Percentiles rank a stretch among this genome's conserved stretches.
These are phyloP conservation scores for Drosophila nikananu DNA, from an alignment of 1,140 invertebrate species.

Conservation along the genomic window DNA sequence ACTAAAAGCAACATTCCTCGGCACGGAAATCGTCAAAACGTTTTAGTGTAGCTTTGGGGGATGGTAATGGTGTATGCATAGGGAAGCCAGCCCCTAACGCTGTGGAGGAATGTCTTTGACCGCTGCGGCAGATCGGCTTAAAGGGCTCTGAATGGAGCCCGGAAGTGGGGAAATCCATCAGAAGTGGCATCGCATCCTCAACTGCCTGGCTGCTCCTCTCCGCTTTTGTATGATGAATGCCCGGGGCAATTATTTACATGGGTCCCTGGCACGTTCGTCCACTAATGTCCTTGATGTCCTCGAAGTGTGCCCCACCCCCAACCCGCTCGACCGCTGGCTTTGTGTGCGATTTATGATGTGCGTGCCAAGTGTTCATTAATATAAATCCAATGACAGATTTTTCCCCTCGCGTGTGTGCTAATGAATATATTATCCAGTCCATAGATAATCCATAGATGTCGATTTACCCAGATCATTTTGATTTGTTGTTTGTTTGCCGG, in stretches of 20 bases:
- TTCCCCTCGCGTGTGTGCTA: slow-evolving; percentile 43
- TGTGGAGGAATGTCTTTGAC: slow-evolving; percentile 46
- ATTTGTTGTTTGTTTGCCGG: slow-evolving; percentile 47
- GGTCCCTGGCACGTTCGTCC: slow-evolving; percentile 63
- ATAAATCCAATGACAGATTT: slow-evolving; percentile 78
- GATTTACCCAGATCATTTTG: slow-evolving; percentile 60
- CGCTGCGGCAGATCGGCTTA: slow-evolving; percentile 57
- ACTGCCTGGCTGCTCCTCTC: slow-evolving; percentile 37
- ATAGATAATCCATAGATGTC: slow-evolving; percentile 65
- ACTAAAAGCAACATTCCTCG: slow-evolving; percentile 57
- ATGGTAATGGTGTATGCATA: background rate
- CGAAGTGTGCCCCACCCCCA: background rate
- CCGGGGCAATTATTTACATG: slow-evolving; percentile 69
- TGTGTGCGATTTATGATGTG: slow-evolving; percentile 79
- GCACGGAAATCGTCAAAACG: slow-evolving; percentile 51
- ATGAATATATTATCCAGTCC: slow-evolving; percentile 77
- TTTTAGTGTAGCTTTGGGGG: slow-evolving; percentile 25
- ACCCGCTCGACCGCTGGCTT: slow-evolving; percentile 2
- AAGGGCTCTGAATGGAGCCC: slow-evolving; percentile 55
- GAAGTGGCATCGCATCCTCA: slow-evolving; percentile 33
- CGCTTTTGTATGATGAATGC: slow-evolving; percentile 59
- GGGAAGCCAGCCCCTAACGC: background rate
- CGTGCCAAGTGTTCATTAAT: slow-evolving; percentile 81
- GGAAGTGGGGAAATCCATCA: slow-evolving; percentile 71
- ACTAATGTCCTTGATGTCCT: slow-evolving; percentile 49